These are phyloP conservation scores for Agrilus biguttatus DNA, from an alignment of 2,888 invertebrate genomes.

Conservation along the genomic window DNA sequence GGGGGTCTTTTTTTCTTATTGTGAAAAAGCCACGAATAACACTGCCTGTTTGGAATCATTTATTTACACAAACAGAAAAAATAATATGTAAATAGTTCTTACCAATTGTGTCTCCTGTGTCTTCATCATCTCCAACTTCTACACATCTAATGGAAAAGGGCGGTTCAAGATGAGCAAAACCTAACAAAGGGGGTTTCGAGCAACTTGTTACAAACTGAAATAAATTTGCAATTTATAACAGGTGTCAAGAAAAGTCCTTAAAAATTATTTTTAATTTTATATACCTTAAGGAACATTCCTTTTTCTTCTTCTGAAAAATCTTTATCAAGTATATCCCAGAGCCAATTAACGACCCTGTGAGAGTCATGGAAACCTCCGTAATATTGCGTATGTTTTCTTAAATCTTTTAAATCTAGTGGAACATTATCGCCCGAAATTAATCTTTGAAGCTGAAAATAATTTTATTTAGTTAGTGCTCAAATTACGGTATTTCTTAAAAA, in stretches of 20 bases:
- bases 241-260: too few species aligned
- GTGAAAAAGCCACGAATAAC: constrained; percentile 97
- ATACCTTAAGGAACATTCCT: constrained; percentile 83
- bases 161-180: constrained; percentile 92
- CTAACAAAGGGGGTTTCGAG: constrained; percentile 90
- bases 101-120: constrained; percentile 77
- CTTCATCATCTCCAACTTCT: constrained; percentile 96
- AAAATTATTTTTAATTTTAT: background rate
- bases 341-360: constrained; percentile 93
- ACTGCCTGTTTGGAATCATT: constrained; percentile 45
- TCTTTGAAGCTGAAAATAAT: constrained; percentile 57
- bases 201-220: constrained; percentile 61
- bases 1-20: constrained; percentile 85
- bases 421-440: constrained; percentile 93
- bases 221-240: constrained; percentile 2
- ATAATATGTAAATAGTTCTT: constrained; percentile 11
- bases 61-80: background rate
- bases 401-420: constrained; percentile 76
- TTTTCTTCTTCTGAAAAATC: constrained; percentile 90
- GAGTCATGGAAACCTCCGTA: constrained; percentile 99
- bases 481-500: background rate
- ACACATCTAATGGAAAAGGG: constrained; percentile 98
- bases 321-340: constrained; percentile 94
- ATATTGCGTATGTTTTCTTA: constrained; percentile 89
- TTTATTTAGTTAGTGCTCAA: background rate